These are phyloP conservation scores for Anabas testudineus DNA, from an alignment of 2,797 vertebrate genomes.

Conservation along the genomic window DNA sequence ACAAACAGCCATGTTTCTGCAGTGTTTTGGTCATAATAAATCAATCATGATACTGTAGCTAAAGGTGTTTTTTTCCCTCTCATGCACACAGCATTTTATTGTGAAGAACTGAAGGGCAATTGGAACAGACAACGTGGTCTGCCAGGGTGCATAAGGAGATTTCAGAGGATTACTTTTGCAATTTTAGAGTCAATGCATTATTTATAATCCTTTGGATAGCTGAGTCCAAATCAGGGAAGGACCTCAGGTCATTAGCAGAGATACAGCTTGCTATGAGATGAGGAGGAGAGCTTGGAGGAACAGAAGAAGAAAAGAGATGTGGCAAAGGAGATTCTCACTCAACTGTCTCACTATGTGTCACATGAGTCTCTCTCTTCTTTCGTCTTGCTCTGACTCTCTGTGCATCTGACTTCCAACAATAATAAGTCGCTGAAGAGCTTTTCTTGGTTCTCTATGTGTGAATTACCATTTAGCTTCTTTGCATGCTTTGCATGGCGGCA, in stretches of 20 bases:
- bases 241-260: conserved; percentile 83
- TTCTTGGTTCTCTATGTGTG: conserved; percentile 58
- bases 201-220: conserved; percentile 86
- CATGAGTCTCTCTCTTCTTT: conserved; percentile 53
- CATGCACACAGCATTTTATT: conserved; percentile 61
- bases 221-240: conserved; percentile 85
- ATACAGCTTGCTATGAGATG: conserved; percentile 72
- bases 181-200: conserved; percentile 89
- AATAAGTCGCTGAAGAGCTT: conserved; percentile 59
- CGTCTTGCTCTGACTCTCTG: conserved; percentile 28
- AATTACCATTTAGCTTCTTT: conserved; percentile 65
- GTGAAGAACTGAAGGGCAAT: conserved; percentile 77
- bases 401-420: conserved; percentile 62
- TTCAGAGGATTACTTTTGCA: conserved; percentile 88
- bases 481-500: conserved; percentile 63
- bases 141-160: conserved; percentile 85
- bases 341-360: conserved; percentile 66
- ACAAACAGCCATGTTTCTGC: conserved; percentile 54
- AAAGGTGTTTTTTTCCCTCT: conserved; percentile 41
- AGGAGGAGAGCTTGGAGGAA: conserved; percentile 48
- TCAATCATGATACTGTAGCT: conserved; percentile 56
- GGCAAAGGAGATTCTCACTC: conserved; percentile 59
- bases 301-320: conserved; percentile 54
- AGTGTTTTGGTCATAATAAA: conserved; percentile 50
- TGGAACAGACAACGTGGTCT: conserved; percentile 82